These are phyloP conservation scores for Operophtera brumata DNA, from an alignment of 2,888 invertebrate species.

Conservation along the genomic window DNA sequence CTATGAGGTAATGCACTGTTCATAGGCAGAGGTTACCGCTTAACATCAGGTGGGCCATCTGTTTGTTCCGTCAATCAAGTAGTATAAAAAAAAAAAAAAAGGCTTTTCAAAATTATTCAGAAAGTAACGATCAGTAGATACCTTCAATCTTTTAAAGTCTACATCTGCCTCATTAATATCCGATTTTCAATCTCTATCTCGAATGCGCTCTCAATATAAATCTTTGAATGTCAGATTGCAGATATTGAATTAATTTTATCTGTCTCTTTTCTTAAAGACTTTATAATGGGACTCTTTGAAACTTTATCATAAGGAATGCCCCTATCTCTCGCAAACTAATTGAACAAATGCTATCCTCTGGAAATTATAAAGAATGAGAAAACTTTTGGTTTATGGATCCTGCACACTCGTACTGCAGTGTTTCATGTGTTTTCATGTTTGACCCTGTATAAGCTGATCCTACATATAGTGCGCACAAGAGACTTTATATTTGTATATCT, in stretches of 20 bases:
- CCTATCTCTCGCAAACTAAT: constrained; percentile 48
- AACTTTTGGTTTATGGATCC: constrained; percentile 37
- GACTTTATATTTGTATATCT: too few species aligned
- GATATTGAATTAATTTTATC: constrained; percentile 63
- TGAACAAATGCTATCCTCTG: constrained; percentile 48
- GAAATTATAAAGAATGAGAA: constrained; percentile 44
- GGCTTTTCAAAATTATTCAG: too few species aligned
- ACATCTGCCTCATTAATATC: constrained; percentile 12
- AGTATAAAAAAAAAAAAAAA: too few species aligned
- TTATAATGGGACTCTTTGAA: constrained; percentile 52
- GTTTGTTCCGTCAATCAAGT: too few species aligned
- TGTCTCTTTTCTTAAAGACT: constrained; percentile 50
- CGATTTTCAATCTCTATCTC: constrained; percentile 33
- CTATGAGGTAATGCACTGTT: too few species aligned
- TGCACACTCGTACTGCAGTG: neutral
- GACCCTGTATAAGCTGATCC: too few species aligned
- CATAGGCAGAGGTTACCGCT: too few species aligned
- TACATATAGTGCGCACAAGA: too few species aligned
- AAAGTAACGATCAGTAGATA: too few species aligned
- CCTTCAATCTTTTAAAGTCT: too few species aligned
- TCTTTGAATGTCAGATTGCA: constrained; percentile 49
- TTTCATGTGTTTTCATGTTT: too few species aligned
- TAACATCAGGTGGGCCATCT: too few species aligned
- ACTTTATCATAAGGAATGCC: constrained; percentile 45
- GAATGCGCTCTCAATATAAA: constrained; percentile 38